Conservation (phyloP, 2,888 invertebrate genomes). For the Sphaeridia pumilis region DNA sequence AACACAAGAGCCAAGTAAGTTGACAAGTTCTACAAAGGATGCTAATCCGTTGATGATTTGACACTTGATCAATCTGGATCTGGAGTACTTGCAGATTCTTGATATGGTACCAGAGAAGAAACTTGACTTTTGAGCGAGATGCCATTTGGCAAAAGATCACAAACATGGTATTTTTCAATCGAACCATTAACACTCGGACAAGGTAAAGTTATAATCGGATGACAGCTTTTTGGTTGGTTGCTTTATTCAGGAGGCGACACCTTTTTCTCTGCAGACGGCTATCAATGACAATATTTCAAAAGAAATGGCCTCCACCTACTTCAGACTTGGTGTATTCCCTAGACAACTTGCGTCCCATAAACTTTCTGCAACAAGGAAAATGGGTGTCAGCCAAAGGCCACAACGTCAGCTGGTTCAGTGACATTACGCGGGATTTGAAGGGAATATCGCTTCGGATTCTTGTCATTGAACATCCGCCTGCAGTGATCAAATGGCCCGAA, state of each 20-base stretch:
- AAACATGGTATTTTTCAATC: slow-evolving; percentile 31
- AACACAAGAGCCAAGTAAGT: slow-evolving; percentile 31
- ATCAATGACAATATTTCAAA: slow-evolving; percentile 26
- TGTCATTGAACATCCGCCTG: slow-evolving; percentile 34
- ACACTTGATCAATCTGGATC: not conserved
- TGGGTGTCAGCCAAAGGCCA: slow-evolving; percentile 7
- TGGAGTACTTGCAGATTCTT: slow-evolving; percentile 27
- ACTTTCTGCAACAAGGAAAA: not conserved
- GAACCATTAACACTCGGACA: slow-evolving; percentile 14
- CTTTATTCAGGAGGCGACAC: not conserved
- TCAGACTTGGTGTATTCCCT: not conserved
- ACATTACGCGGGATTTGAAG: slow-evolving; percentile 29
- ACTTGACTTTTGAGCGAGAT: slow-evolving; percentile 25
- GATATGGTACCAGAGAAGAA: slow-evolving; percentile 30
- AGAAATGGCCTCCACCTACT: slow-evolving; percentile 27
- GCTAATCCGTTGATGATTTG: not conserved
- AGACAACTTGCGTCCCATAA: not conserved
- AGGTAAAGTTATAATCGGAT: no score
- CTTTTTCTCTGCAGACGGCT: slow-evolving; percentile 16
- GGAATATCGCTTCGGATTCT: slow-evolving; percentile 26
- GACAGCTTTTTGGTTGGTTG: no score
- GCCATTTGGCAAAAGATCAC: slow-evolving; percentile 34
- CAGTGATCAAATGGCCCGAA: slow-evolving; percentile 27
- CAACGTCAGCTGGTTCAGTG: slow-evolving; percentile 23
- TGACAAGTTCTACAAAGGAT: not conserved